These are phyloP conservation scores for Pangasius larnaudii DNA, from an alignment of 2,797 vertebrate species.

Conservation along the genomic window DNA sequence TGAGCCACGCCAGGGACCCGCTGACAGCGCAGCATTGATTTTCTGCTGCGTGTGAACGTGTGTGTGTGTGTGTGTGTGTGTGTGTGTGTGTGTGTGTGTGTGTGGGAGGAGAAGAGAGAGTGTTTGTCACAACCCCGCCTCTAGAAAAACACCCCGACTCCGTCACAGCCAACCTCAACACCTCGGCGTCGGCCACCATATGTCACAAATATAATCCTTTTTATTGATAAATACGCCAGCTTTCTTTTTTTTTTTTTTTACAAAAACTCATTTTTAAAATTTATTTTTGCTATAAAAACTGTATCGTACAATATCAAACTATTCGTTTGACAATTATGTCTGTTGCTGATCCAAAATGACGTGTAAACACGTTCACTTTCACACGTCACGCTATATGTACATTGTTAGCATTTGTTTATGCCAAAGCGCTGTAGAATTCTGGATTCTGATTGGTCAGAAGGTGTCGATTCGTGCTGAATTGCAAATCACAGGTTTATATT, in stretches of 20 bases:
- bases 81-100: conserved; percentile 4
- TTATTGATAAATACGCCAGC: neutral
- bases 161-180: conserved; percentile 54
- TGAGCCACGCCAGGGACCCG: conserved; percentile 84
- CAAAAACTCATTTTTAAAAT: neutral
- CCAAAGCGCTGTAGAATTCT: neutral
- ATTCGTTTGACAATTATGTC: neutral
- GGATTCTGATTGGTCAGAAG: neutral
- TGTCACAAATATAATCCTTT: conserved; percentile 56
- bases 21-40: conserved; percentile 79
- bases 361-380: neutral
- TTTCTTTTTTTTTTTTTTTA: neutral
- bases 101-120: neutral
- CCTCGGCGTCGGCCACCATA: conserved; percentile 70
- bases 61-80: conserved; percentile 26
- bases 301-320: neutral
- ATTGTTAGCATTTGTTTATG: neutral
- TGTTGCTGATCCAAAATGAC: neutral
- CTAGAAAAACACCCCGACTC: conserved; percentile 35
- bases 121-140: conserved; percentile 47
- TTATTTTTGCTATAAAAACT: neutral
- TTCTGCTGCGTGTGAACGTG: conserved; percentile 33
- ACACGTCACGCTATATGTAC: no score
- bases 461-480: neutral
- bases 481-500: neutral